Evolutionary conservation across 2,113 vertebrate species (phyloP), one percentile per base, ranked within the genome.

Genomic region (Osmerus eperlanus): DNA sequence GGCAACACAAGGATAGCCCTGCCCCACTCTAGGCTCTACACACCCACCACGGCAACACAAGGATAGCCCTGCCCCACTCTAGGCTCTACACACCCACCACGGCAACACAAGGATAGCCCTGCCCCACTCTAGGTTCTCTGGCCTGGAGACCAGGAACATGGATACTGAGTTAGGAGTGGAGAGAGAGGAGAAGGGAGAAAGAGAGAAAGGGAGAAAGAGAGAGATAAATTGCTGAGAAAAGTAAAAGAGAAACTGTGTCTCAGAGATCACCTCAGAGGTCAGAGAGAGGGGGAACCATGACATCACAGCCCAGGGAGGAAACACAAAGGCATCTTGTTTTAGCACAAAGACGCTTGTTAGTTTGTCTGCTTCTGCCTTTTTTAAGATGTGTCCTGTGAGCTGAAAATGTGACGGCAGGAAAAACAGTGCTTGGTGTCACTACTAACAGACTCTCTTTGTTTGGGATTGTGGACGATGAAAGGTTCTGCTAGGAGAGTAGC

Each of bases 361-460:
- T 91, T 82, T 79, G 36, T 70, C 66, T 60, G 71, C 75, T 72
- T 75, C 55, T 58, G 18, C 59, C 71, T 69, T 66, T 82, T 78
- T 80, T 75, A 83, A 61, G 77, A 78, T 81, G 78, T 23, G 55
- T 85, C 83, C 83, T 88, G 79, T 75, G 84, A 86, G 83, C 80
- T 76, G 78, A 81, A 84, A 85, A 83, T 85, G 81, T 87, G 83
- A 87, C 79, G 82, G 81, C 80, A 85, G 77, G 79, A 71, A 80
- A 82, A 84, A 87, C 83, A 79, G 86, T 85, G 85, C 85, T 88
- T 89, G 89, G 84, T 92, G 87, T 83, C 78, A 69, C 54, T 55
- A 72, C 70, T 84, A 87, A 91, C 88, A 91, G 85, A 86, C 70
- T 64, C 56, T 80, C 86, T 87, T 83, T 90, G 84, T 89, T 86